A percentile compares a stretch with the other conserved stretches of the same genome.
phyloP scores from a whole-genome alignment of 2,888 invertebrate genomes.

The Bhutanitis thaidina region DNA sequence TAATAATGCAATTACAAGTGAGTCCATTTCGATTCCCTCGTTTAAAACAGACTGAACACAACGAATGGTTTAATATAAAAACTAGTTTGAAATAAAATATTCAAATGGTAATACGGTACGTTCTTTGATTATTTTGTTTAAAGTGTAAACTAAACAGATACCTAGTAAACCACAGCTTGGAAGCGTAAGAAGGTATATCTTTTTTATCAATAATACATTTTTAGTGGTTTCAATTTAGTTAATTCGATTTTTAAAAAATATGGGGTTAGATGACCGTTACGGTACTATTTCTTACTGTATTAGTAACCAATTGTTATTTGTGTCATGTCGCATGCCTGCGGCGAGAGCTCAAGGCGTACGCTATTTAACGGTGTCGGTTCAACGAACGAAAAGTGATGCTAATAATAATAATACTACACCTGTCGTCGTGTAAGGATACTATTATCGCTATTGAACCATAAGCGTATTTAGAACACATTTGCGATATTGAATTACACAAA shows the following conservation, averaged over 20 bases:
- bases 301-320: constrained; percentile 65
- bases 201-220: too few relatives aligned
- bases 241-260: constrained; percentile 2
- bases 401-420: constrained; percentile 70
- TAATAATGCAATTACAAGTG: constrained; percentile 49
- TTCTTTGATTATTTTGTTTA: too few relatives aligned
- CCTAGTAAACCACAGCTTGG: too few relatives aligned
- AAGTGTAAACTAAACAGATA: too few relatives aligned
- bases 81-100: not conserved
- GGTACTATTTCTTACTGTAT: constrained; percentile 39
- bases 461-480: constrained; percentile 41
- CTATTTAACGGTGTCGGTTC: constrained; percentile 72
- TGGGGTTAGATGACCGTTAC: constrained; percentile 32
- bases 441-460: constrained; percentile 31
- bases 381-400: constrained; percentile 68
- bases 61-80: constrained; percentile 4
- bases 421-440: constrained; percentile 53
- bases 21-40: constrained; percentile 20
- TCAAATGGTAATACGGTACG: too few relatives aligned
- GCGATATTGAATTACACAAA: constrained; percentile 7
- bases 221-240: too few relatives aligned
- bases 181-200: too few relatives aligned
- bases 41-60: constrained; percentile 1
- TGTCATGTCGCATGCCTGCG: constrained; percentile 61
- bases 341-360: constrained; percentile 71